Conservation (phyloP, 1,140 invertebrate genomes). For the Cheumatopsyche charites region DNA sequence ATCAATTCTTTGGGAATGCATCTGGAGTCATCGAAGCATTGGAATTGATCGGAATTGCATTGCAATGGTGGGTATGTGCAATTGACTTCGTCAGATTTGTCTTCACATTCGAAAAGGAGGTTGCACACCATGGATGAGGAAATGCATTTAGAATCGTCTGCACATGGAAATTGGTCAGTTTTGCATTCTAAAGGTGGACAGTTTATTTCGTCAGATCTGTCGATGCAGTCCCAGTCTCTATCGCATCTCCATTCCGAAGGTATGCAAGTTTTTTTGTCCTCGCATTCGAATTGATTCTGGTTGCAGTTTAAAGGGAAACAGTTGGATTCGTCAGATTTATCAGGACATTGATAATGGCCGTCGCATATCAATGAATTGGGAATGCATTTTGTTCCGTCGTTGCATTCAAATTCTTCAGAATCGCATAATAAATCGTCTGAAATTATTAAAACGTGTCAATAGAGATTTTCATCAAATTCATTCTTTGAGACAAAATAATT, state of each 20-base stretch:
- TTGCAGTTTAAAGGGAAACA: not conserved
- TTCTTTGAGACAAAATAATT: too few relatives aligned
- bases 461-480: too few relatives aligned
- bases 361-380: not conserved
- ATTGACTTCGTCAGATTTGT: not conserved
- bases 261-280: conserved; percentile 48
- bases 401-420: not conserved
- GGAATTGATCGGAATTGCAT: not conserved
- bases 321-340: not conserved
- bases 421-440: too few relatives aligned
- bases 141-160: not conserved
- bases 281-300: not conserved
- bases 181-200: conserved; percentile 47
- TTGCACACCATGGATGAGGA: not conserved
- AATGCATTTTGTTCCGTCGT: conserved; percentile 47
- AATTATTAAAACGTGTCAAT: too few relatives aligned
- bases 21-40: conserved; percentile 47
- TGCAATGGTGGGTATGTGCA: not conserved
- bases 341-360: not conserved
- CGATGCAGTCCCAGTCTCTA: not conserved
- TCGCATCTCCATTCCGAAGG: not conserved
- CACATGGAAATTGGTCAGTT: not conserved
- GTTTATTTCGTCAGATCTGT: not conserved
- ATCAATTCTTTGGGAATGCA: not conserved
- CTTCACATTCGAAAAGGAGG: not conserved